Conservation (phyloP, 2,113 vertebrate genomes). For the Procapra przewalskii region DNA sequence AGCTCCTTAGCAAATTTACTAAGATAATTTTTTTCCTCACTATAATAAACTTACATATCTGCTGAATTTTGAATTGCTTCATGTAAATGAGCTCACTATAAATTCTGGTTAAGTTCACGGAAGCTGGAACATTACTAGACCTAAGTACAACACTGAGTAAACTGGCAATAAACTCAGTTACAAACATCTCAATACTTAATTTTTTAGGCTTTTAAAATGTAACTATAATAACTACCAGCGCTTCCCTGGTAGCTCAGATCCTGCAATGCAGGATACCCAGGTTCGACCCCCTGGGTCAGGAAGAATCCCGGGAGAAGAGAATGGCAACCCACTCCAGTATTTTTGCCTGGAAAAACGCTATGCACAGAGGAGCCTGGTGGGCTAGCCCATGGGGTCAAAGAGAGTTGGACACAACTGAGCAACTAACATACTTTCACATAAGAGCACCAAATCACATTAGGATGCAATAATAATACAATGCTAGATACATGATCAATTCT, state of each 20-base stretch:
- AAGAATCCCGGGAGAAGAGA: neutral
- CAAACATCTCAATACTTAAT: neutral
- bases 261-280: neutral
- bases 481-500: neutral
- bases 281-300: neutral
- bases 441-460: neutral
- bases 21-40: neutral
- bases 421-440: neutral
- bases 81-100: conserved; percentile 11
- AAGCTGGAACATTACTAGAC: neutral
- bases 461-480: neutral
- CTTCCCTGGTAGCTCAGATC: neutral
- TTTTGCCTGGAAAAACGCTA: neutral
- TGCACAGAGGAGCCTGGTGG: neutral
- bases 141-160: neutral
- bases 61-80: conserved; percentile 14
- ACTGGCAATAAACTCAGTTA: neutral
- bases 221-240: neutral
- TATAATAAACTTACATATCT: neutral
- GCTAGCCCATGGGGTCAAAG: neutral
- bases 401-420: neutral
- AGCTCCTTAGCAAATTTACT: conserved; percentile 1
- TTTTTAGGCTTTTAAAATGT: neutral
- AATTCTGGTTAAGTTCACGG: conserved; percentile 10
- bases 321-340: neutral